A percentile compares a stretch with the other conserved stretches of the same genome.
Evolutionary conservation across 2,888 invertebrate genomes (phyloP).

Genomic region (Xanthia togata): DNA sequence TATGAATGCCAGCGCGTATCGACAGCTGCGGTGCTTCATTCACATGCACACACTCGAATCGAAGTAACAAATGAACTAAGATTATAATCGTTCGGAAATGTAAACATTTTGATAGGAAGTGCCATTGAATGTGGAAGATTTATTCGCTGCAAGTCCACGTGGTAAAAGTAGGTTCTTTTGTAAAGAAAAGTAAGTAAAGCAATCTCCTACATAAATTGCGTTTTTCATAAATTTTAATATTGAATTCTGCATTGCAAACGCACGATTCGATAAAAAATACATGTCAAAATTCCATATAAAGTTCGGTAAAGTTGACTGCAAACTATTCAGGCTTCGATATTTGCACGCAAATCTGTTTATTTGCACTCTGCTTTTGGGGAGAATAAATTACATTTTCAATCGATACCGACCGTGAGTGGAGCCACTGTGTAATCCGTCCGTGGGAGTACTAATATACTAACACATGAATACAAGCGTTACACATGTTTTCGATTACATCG

Average conservation of each 20-base stretch:
- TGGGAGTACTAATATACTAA: constrained; percentile 34
- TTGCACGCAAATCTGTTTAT: constrained; percentile 57
- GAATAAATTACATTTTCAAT: constrained; percentile 59
- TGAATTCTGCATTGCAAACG: constrained; percentile 13
- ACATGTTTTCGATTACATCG: constrained; percentile 40
- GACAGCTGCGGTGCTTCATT: constrained; percentile 58
- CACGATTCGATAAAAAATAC: constrained; percentile 13
- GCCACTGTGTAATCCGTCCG: constrained; percentile 23
- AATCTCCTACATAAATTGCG: background rate
- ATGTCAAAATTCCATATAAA: constrained; percentile 33
- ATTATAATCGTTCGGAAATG: constrained; percentile 26
- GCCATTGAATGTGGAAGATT: constrained; percentile 22
- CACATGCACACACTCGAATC: constrained; percentile 42
- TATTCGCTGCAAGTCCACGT: background rate
- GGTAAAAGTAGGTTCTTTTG: background rate
- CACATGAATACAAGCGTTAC: constrained; percentile 35
- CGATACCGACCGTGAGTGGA: constrained; percentile 31
- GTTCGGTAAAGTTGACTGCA: constrained; percentile 41
- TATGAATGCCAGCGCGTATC: constrained; percentile 59
- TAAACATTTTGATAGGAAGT: constrained; percentile 31
- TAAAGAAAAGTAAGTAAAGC: background rate
- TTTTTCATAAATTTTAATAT: constrained; percentile 3
- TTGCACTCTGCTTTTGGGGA: constrained; percentile 47
- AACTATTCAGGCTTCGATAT: constrained; percentile 42
- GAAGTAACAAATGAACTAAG: constrained; percentile 48